These are phyloP conservation scores for Corythucha ciliata DNA, from an alignment of 2,888 invertebrate species.

Conservation along the genomic window DNA sequence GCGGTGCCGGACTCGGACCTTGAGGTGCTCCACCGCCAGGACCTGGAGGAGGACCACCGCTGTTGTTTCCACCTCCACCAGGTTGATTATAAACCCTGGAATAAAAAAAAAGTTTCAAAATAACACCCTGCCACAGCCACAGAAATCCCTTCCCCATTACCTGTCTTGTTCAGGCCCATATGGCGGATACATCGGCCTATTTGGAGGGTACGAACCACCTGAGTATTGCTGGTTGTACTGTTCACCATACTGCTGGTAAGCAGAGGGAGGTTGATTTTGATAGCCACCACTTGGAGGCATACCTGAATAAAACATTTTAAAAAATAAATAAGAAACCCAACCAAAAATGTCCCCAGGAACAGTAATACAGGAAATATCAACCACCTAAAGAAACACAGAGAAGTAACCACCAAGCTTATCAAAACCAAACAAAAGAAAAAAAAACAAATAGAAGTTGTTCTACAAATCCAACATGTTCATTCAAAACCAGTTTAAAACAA, in stretches of 20 bases:
- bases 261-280: conserved; percentile 40
- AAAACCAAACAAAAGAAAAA: conserved; percentile 12
- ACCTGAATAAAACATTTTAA: conserved; percentile 37
- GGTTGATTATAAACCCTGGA: conserved; percentile 41
- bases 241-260: conserved; percentile 43
- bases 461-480: no score
- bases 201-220: conserved; percentile 34
- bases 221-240: conserved; percentile 46
- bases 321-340: conserved; percentile 14
- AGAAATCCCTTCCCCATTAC: conserved; percentile 26
- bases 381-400: conserved; percentile 12
- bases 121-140: background rate
- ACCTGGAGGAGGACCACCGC: conserved; percentile 26
- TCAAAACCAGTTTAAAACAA: no score
- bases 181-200: conserved; percentile 42
- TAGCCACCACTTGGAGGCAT: conserved; percentile 40
- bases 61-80: conserved; percentile 23
- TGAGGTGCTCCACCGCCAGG: conserved; percentile 31
- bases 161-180: conserved; percentile 38
- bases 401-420: conserved; percentile 23
- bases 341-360: conserved; percentile 8
- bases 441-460: conserved; percentile 18
- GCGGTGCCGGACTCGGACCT: conserved; percentile 33
- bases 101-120: conserved; percentile 10
- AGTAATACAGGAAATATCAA: conserved; percentile 9